Evolutionary conservation across 2,113 vertebrate genomes (phyloP).

Genomic region (Dasypus novemcinctus): DNA sequence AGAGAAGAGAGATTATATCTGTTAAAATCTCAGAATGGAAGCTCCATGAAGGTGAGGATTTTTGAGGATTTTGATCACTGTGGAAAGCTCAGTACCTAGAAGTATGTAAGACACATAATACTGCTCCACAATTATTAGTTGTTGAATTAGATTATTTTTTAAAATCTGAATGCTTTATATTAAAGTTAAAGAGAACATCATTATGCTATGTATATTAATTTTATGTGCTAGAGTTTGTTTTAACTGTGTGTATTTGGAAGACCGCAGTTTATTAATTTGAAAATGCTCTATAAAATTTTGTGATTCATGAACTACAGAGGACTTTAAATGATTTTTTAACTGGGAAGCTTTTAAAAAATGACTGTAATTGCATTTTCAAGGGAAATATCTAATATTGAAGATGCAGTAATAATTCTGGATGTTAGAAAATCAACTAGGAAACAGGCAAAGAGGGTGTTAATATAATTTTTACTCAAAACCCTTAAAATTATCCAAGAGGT

Average conservation of each 20-base stretch:
- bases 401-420: neutral
- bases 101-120: neutral
- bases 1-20: neutral
- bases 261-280: neutral
- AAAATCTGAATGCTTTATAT: neutral
- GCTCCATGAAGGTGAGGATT: neutral
- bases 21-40: neutral
- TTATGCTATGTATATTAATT: neutral
- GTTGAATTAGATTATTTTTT: neutral
- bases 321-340: neutral
- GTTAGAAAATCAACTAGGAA: neutral
- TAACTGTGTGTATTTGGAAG: neutral
- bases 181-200: neutral
- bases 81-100: neutral
- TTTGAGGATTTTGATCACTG: neutral
- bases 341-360: neutral
- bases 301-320: neutral
- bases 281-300: neutral
- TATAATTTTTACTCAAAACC: neutral
- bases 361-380: neutral
- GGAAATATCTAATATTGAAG: neutral
- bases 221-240: neutral
- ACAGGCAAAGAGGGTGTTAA: neutral
- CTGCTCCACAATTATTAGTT: neutral
- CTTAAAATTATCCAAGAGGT: neutral